Percentiles rank a stretch among this genome's conserved stretches.
phyloP scores from a whole-genome alignment of 2,888 invertebrate species.

The Ceraclea dissimilis region DNA sequence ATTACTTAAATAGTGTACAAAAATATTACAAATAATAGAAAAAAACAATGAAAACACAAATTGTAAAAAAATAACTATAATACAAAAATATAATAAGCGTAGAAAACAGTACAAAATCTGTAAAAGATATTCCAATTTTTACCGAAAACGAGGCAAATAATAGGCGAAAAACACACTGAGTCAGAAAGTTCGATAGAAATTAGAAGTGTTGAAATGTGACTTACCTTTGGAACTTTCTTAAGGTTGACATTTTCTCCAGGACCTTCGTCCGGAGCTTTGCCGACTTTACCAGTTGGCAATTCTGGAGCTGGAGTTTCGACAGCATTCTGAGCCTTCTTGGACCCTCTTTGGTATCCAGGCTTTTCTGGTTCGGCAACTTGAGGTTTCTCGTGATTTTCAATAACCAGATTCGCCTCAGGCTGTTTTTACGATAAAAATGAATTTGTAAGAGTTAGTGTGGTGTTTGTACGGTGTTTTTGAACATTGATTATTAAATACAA shows the following conservation, averaged over 20 bases:
- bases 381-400: slow-evolving; percentile 16
- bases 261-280: slow-evolving; percentile 17
- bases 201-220: too few relatives aligned
- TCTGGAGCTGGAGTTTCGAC: background rate
- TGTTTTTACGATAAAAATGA: slow-evolving; percentile 3
- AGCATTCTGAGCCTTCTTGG: slow-evolving; percentile 38
- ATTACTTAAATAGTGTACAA: too few relatives aligned
- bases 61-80: too few relatives aligned
- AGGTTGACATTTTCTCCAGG: slow-evolving; percentile 21
- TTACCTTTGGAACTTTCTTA: slow-evolving; percentile 22
- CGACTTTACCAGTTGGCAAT: slow-evolving; percentile 15
- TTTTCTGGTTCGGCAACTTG: slow-evolving; percentile 57
- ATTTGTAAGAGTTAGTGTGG: background rate
- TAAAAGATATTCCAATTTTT: too few relatives aligned
- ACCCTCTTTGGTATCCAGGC: slow-evolving; percentile 45
- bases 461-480: background rate
- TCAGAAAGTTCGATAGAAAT: too few relatives aligned
- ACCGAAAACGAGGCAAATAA: too few relatives aligned
- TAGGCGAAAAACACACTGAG: too few relatives aligned
- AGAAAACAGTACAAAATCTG: too few relatives aligned
- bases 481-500: background rate
- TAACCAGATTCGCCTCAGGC: slow-evolving; percentile 8
- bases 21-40: too few relatives aligned
- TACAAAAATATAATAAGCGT: too few relatives aligned
- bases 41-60: too few relatives aligned